Conservation (phyloP, 2,797 vertebrate genomes). For the Rhinophrynus dorsalis region DNA sequence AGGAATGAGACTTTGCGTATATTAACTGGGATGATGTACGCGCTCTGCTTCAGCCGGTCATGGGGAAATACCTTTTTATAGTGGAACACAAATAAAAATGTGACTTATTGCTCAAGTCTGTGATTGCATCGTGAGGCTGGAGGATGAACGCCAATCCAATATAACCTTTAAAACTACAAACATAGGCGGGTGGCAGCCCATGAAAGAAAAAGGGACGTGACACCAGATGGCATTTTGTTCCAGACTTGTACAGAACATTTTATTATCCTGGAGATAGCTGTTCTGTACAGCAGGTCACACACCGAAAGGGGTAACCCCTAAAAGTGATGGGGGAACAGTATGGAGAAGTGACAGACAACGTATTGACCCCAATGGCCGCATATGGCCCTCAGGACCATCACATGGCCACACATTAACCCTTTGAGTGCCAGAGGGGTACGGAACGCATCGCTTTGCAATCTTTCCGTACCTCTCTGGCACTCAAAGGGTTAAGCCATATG, state of each 20-base stretch:
- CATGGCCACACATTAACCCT: too few species aligned
- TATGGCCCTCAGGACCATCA: too few species aligned
- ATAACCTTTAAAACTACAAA: slow-evolving; percentile 31
- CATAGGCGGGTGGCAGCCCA: slow-evolving; percentile 8
- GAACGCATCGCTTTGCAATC: too few species aligned
- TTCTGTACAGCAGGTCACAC: background rate
- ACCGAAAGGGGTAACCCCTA: background rate
- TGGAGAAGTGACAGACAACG: too few species aligned
- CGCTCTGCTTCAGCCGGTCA: background rate
- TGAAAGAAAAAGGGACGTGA: slow-evolving; percentile 23
- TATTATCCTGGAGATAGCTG: background rate
- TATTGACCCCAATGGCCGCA: too few species aligned
- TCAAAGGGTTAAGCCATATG: too few species aligned
- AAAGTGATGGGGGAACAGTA: too few species aligned
- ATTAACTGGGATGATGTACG: background rate
- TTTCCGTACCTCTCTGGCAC: too few species aligned
- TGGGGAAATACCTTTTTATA: background rate
- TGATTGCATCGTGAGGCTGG: background rate
- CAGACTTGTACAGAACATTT: background rate
- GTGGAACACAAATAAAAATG: too few species aligned
- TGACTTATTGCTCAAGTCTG: too few species aligned
- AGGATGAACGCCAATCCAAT: slow-evolving; percentile 2
- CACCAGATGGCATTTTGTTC: background rate
- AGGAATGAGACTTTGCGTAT: background rate
- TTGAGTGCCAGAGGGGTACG: too few species aligned